phyloP scores from a whole-genome alignment of 1,140 invertebrate species.

The Drosophila lini region DNA sequence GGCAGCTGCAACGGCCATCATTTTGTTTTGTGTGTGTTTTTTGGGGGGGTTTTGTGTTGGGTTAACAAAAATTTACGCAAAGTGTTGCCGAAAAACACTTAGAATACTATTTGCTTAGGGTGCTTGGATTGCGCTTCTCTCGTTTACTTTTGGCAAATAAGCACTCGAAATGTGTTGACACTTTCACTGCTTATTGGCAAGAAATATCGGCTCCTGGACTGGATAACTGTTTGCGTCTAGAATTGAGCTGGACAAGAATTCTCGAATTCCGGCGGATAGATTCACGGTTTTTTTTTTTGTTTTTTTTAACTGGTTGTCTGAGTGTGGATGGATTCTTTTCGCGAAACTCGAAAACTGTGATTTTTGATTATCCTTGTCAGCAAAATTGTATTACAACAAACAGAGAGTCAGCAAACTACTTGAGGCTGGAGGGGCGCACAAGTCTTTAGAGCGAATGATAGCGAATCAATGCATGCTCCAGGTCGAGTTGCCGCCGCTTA shows the following conservation, averaged over 20 bases:
- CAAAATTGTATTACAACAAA: constrained; percentile 84
- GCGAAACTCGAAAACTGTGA: constrained; percentile 45
- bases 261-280: constrained; percentile 35
- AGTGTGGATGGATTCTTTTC: constrained; percentile 37
- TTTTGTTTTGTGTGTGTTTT: constrained; percentile 82
- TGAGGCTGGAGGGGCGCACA: constrained; percentile 69
- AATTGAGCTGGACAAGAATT: constrained; percentile 75
- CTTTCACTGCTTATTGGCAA: constrained; percentile 83
- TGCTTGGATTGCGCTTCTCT: constrained; percentile 41
- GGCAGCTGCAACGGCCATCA: constrained; percentile 93
- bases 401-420: constrained; percentile 78
- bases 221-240: constrained; percentile 78
- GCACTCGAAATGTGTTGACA: constrained; percentile 80
- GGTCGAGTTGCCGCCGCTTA: constrained; percentile 76
- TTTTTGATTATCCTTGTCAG: constrained; percentile 57
- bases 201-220: constrained; percentile 63
- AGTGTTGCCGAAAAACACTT: constrained; percentile 65
- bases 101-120: constrained; percentile 72
- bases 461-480: constrained; percentile 84
- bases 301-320: constrained; percentile 38
- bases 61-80: constrained; percentile 76
- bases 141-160: constrained; percentile 69
- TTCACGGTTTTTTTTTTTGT: constrained; percentile 24
- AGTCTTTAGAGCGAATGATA: constrained; percentile 84
- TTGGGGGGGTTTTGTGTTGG: constrained; percentile 36